Percentiles rank a stretch among this genome's conserved stretches.
These are phyloP conservation scores for Rugalucina vietnamica DNA, from an alignment of 2,888 invertebrate genomes.

Conservation along the genomic window DNA sequence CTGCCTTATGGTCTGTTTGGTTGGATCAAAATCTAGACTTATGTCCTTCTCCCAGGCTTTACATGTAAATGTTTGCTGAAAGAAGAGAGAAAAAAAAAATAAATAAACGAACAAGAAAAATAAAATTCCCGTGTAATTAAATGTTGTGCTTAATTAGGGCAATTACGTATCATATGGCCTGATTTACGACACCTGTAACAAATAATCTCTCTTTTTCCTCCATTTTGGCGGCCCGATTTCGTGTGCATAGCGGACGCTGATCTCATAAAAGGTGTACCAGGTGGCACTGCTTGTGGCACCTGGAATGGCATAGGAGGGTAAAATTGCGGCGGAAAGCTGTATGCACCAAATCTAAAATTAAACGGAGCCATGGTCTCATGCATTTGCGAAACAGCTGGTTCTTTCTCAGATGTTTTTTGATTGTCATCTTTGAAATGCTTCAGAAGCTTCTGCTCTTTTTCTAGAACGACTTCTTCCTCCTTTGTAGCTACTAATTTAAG, in stretches of 20 bases:
- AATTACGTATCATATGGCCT: neutral
- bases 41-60: neutral
- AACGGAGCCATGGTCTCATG: neutral
- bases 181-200: neutral
- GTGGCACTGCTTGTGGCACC: neutral
- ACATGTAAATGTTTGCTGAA: neutral
- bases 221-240: neutral
- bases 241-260: neutral
- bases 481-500: conserved; percentile 11
- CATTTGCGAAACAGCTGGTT: neutral
- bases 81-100: neutral
- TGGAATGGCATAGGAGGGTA: neutral
- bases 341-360: neutral
- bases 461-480: conserved; percentile 18
- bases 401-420: neutral
- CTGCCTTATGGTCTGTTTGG: neutral
- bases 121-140: too few relatives aligned
- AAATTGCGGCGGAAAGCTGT: neutral
- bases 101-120: neutral
- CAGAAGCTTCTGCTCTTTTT: conserved; percentile 23
- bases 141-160: too few relatives aligned
- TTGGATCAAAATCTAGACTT: neutral
- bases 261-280: neutral
- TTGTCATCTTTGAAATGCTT: conserved; percentile 7
- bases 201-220: neutral